Conservation (phyloP, 2,888 invertebrate species). For the Epinotia ramella region DNA sequence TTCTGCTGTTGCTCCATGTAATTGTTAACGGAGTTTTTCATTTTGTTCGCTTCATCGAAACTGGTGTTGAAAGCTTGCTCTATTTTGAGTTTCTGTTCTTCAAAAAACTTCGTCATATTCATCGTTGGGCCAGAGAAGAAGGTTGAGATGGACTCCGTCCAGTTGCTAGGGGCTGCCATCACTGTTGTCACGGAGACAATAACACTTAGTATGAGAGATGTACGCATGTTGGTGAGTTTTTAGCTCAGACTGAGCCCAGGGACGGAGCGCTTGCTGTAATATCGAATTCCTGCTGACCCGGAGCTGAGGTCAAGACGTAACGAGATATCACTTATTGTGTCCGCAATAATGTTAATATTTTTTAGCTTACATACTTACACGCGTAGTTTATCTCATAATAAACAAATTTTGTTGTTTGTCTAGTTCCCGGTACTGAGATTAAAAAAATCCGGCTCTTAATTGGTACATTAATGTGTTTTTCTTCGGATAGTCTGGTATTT, state of each 20-base stretch:
- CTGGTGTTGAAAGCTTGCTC: conserved; percentile 55
- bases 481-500: neutral
- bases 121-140: conserved; percentile 46
- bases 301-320: conserved; percentile 58
- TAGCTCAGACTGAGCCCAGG: conserved; percentile 52
- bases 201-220: conserved; percentile 20
- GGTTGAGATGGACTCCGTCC: conserved; percentile 48
- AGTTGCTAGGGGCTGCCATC: conserved; percentile 48
- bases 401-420: conserved; percentile 29
- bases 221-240: conserved; percentile 49
- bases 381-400: conserved; percentile 35
- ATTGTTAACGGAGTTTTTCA: conserved; percentile 62
- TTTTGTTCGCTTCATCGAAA: conserved; percentile 57
- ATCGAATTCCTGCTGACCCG: conserved; percentile 56
- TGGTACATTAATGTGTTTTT: neutral
- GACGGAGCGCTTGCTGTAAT: conserved; percentile 50
- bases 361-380: conserved; percentile 29
- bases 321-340: conserved; percentile 43
- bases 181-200: conserved; percentile 46
- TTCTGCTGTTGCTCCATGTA: conserved; percentile 67
- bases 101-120: conserved; percentile 48
- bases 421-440: neutral
- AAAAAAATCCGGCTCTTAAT: conserved; percentile 26
- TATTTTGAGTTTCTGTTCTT: conserved; percentile 54
- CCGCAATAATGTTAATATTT: conserved; percentile 34